Base-by-base conservation (phyloP, 2,797 vertebrate genomes). In the Phalanger gymnotis region DNA sequence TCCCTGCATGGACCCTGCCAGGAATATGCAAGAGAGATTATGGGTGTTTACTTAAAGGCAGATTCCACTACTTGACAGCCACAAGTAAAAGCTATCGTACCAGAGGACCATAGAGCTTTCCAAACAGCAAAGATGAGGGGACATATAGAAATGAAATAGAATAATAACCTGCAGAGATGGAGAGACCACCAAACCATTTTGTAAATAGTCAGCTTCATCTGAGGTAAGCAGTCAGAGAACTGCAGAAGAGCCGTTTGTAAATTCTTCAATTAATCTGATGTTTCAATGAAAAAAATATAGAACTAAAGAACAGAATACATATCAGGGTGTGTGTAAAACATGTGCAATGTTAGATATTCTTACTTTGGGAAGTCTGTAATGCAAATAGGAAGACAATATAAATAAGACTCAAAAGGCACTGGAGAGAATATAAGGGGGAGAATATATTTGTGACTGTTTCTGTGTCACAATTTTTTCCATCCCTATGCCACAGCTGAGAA, bases 131-230 rank as follows among this genome's bases (percentile, higher is more conserved):
- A 92, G 31, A 91, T 9, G 2, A 27, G 22, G n/a, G n/a, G 97
- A 96, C 54, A 91, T 40, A 55, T 55, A n/a, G 53, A 92, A 98
- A 96, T 34, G 91, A 97, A 98, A 97, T 54, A 96, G 7, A 40
- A 61, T 92, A 96, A 94, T 0, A 0, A 97, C 54, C 13, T 58
- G 5, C 57, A 97, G 89, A 81, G 96, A 95, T 5, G 89, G 51
- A 54, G 22, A 93, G 90, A 94, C 0, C 30, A 1, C 7, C 94
- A 6, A 97, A 96, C 93, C 90, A 25, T 93, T 97, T 93, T 89
- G 90, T 58, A 95, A 52, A 93, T 1, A 40, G 90, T 51, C 87
- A 1, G 53, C 89, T 94, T 51, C 97, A 92, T 56, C 4, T 40
- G 47, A 3, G 47, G 27, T 16, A 58, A 51, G 73, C 47, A 92